Percentiles rank a stretch among this genome's conserved stretches.
These are phyloP conservation scores for Oasisia sp. DNA, from an alignment of 2,888 invertebrate genomes.

Conservation along the genomic window DNA sequence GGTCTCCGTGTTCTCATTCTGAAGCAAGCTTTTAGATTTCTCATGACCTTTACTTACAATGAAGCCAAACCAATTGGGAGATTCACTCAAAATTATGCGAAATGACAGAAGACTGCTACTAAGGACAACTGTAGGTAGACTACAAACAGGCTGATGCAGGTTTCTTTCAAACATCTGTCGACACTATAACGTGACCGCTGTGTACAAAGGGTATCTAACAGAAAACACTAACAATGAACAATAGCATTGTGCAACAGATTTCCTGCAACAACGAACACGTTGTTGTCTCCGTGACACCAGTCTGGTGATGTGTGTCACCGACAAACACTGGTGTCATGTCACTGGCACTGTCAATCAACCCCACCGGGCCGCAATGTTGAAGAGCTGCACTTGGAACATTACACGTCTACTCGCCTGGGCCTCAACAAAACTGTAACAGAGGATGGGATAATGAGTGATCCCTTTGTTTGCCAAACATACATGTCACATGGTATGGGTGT, in stretches of 20 bases:
- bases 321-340: neutral
- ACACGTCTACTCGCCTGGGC: neutral
- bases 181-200: neutral
- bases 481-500: neutral
- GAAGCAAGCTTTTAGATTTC: neutral
- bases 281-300: neutral
- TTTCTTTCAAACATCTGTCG: neutral
- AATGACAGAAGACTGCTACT: neutral
- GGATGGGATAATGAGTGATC: neutral
- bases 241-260: neutral
- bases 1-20: neutral
- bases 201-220: neutral
- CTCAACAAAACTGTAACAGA: neutral
- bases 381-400: constrained; percentile 6
- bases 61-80: neutral
- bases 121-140: neutral
- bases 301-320: neutral
- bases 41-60: neutral
- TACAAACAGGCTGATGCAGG: neutral
- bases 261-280: neutral
- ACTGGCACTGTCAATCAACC: neutral
- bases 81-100: neutral
- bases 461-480: neutral
- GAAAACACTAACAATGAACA: neutral
- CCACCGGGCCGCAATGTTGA: neutral